Conservation (phyloP, 2,113 vertebrate species). For the Ariopsis seemanni region DNA sequence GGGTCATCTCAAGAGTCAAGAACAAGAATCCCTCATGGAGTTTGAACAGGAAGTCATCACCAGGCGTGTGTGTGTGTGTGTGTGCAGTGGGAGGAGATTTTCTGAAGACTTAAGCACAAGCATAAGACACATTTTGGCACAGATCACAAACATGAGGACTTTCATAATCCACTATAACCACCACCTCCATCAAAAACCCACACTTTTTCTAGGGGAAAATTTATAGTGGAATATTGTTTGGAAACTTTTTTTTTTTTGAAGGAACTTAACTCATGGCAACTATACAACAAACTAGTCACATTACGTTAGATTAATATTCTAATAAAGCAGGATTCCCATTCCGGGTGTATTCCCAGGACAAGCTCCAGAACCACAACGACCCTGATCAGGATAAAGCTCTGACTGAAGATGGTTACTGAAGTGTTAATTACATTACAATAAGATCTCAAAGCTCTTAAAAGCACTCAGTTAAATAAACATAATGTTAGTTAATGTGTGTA, state of each 20-base stretch:
- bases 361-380: background rate
- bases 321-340: background rate
- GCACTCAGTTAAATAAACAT: slow-evolving; percentile 11
- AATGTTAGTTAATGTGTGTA: slow-evolving; percentile 29
- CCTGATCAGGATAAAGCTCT: background rate
- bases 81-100: slow-evolving; percentile 22
- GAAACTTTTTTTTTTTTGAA: background rate
- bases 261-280: background rate
- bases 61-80: slow-evolving; percentile 36
- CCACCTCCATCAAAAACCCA: background rate
- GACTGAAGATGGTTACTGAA: background rate
- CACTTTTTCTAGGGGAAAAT: background rate
- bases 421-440: background rate
- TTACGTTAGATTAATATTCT: background rate
- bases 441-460: background rate
- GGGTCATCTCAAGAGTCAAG: slow-evolving; percentile 73
- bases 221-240: background rate
- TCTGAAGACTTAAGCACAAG: slow-evolving; percentile 36
- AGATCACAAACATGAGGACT: slow-evolving; percentile 9
- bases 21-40: slow-evolving; percentile 67
- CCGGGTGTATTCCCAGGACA: background rate
- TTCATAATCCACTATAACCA: slow-evolving; percentile 5
- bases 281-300: background rate
- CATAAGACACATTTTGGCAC: slow-evolving; percentile 35
- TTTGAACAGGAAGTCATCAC: slow-evolving; percentile 70